Percentiles rank a stretch among this genome's conserved stretches.
Conservation (phyloP, 2,113 vertebrate genomes). For the Ptyas mucosa region DNA sequence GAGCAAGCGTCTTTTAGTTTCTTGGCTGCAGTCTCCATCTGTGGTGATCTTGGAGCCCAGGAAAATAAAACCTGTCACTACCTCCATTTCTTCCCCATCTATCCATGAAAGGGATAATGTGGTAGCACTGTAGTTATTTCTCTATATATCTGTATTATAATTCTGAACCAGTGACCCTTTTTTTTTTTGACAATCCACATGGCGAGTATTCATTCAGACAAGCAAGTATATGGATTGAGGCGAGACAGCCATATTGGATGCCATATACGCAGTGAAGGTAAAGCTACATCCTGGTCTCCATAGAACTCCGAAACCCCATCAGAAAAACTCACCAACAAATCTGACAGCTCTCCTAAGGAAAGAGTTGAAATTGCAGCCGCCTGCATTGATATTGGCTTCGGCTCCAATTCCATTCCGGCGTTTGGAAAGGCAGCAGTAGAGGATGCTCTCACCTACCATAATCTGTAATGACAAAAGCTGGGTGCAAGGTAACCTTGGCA, state of each 20-base stretch:
- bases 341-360: conserved; percentile 93
- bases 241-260: neutral
- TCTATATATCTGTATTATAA: neutral
- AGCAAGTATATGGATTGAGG: neutral
- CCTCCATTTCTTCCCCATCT: too few species aligned
- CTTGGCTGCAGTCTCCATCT: too few species aligned
- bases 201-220: neutral
- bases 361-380: conserved; percentile 98
- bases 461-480: conserved; percentile 78
- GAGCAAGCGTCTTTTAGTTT: too few species aligned
- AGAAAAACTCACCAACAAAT: conserved; percentile 85
- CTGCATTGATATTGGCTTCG: conserved; percentile 93
- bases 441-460: conserved; percentile 95
- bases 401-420: conserved; percentile 76
- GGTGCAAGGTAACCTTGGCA: conserved; percentile 32
- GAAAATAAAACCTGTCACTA: too few species aligned
- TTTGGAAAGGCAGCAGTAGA: conserved; percentile 93
- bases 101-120: neutral
- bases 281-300: neutral
- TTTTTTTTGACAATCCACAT: neutral
- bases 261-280: neutral
- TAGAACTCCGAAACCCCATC: neutral
- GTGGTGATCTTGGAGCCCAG: too few species aligned
- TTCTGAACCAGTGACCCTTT: neutral
- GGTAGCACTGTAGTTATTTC: neutral